Percentiles rank a stretch among this genome's conserved stretches.
These are phyloP conservation scores for Vicugna pacos DNA, from an alignment of 2,113 vertebrate genomes.

Conservation along the genomic window DNA sequence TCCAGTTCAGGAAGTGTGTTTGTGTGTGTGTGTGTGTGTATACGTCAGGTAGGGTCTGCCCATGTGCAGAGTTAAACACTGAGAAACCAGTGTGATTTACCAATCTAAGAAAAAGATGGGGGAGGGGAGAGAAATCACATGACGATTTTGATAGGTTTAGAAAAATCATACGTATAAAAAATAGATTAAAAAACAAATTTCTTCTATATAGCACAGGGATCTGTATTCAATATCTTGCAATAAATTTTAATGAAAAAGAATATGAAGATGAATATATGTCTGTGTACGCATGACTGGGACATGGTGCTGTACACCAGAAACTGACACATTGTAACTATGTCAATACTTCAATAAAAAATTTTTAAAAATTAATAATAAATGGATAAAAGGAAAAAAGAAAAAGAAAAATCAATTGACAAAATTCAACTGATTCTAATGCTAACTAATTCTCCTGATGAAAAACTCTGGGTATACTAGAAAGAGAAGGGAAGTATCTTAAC, in stretches of 20 bases:
- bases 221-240: too few relatives aligned
- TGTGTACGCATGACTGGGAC: too few relatives aligned
- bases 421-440: neutral
- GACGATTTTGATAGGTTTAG: neutral
- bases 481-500: neutral
- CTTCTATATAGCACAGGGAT: too few relatives aligned
- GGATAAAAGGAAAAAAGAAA: too few relatives aligned
- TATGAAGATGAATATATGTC: too few relatives aligned
- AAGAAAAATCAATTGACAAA: conserved; percentile 30
- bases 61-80: neutral
- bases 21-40: neutral
- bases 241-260: too few relatives aligned
- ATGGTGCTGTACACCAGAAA: too few relatives aligned
- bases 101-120: neutral
- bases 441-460: neutral
- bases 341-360: too few relatives aligned
- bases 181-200: too few relatives aligned
- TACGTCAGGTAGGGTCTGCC: neutral
- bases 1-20: neutral
- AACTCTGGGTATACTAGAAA: neutral
- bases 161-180: neutral
- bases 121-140: neutral
- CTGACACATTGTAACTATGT: too few relatives aligned
- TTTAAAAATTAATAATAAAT: too few relatives aligned
- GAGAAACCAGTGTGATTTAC: neutral